These are phyloP conservation scores for Rotaria magnacalcarata DNA, from an alignment of 2,888 invertebrate genomes.

Conservation along the genomic window DNA sequence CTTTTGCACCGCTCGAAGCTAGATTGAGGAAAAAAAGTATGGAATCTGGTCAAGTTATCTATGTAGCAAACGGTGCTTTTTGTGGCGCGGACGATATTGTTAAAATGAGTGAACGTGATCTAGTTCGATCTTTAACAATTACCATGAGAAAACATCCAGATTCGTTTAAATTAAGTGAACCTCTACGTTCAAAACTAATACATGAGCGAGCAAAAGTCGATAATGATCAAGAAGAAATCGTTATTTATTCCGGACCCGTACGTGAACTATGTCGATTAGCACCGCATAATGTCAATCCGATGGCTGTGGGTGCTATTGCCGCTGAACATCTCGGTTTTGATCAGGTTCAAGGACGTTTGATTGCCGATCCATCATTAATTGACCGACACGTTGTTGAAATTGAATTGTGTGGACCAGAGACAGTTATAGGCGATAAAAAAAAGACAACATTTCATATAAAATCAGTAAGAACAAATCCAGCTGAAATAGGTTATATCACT, in stretches of 20 bases:
- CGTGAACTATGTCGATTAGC: slow-evolving; percentile 62
- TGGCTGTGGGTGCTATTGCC: slow-evolving; percentile 64
- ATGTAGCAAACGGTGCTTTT: slow-evolving; percentile 63
- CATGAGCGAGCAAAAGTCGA: neutral
- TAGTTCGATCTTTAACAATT: slow-evolving; percentile 61
- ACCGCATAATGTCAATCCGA: slow-evolving; percentile 65
- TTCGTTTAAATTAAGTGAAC: slow-evolving; percentile 61
- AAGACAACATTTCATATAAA: slow-evolving; percentile 50
- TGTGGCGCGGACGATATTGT: slow-evolving; percentile 64
- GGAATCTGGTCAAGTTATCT: slow-evolving; percentile 55
- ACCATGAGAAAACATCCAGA: slow-evolving; percentile 63
- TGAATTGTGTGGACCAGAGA: slow-evolving; percentile 57
- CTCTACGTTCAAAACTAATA: slow-evolving; percentile 58
- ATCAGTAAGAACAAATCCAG: slow-evolving; percentile 62
- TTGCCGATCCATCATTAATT: slow-evolving; percentile 62
- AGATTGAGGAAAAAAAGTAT: slow-evolving; percentile 54
- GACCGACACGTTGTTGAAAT: slow-evolving; percentile 63
- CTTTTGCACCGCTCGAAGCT: slow-evolving; percentile 57
- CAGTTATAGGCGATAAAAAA: slow-evolving; percentile 48
- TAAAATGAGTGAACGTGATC: slow-evolving; percentile 63
- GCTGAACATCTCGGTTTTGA: slow-evolving; percentile 63
- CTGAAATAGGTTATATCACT: slow-evolving; percentile 62
- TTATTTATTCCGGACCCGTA: slow-evolving; percentile 51
- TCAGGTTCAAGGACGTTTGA: slow-evolving; percentile 60
- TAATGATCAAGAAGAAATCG: neutral